phyloP scores from a whole-genome alignment of 2,113 vertebrate species.

The Nesoenas mayeri region DNA sequence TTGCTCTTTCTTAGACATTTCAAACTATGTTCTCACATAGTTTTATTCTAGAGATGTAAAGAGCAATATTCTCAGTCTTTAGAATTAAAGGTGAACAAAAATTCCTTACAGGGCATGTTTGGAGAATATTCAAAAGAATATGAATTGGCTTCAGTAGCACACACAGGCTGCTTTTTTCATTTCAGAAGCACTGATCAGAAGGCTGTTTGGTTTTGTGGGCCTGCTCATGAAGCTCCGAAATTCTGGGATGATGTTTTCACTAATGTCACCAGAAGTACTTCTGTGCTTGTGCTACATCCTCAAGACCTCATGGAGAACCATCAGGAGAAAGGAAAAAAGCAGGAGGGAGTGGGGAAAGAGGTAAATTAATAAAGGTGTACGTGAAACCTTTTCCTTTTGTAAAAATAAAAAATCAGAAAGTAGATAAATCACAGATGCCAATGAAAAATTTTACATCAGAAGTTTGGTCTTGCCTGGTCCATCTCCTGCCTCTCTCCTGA shows the following conservation, averaged over 20 bases:
- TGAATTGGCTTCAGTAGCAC: background rate
- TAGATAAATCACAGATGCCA: background rate
- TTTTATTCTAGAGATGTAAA: background rate
- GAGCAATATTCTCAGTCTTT: background rate
- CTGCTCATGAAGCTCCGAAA: background rate
- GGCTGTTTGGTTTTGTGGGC: background rate
- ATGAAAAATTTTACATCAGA: background rate
- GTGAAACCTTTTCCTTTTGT: background rate
- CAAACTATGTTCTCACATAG: background rate
- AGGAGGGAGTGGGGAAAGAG: accelerated
- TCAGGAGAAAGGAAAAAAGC: accelerated
- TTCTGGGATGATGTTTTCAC: background rate
- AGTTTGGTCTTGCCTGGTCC: background rate
- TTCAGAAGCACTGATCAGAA: background rate
- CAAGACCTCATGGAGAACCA: background rate
- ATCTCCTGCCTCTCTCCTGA: background rate
- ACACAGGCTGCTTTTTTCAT: background rate
- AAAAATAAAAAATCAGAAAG: background rate
- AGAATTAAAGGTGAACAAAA: background rate
- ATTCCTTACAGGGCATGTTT: background rate
- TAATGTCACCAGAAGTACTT: background rate
- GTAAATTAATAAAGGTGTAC: background rate
- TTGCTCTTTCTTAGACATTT: background rate
- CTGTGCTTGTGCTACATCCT: background rate
- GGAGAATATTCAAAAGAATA: background rate